These are phyloP conservation scores for Formica exsecta DNA, from an alignment of 1,140 invertebrate species.

Conservation along the genomic window DNA sequence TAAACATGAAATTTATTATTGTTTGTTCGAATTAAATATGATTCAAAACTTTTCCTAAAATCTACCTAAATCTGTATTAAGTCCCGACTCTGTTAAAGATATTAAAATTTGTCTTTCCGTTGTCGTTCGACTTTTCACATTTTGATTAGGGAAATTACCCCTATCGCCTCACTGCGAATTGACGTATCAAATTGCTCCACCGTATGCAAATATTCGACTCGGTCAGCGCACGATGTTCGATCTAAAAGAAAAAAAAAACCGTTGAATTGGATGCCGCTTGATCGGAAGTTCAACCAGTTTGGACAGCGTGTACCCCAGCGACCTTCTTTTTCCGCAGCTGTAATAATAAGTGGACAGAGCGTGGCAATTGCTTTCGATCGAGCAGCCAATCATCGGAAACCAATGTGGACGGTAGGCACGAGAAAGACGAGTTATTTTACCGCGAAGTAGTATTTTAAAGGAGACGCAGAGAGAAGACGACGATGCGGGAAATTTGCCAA, in stretches of 20 bases:
- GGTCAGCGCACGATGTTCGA: conserved; percentile 10
- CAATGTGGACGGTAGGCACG: conserved; percentile 73
- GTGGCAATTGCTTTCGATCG: conserved; percentile 81
- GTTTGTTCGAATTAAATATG: not conserved
- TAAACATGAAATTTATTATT: not conserved
- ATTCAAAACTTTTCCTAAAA: not conserved
- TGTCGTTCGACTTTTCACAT: conserved; percentile 11
- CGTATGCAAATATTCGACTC: conserved; percentile 40
- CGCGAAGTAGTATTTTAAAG: conserved; percentile 52
- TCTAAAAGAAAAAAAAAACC: conserved; percentile 4
- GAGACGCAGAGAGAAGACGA: not conserved
- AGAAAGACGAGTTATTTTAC: conserved; percentile 47
- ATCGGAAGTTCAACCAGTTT: conserved; percentile 39
- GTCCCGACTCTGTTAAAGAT: conserved; percentile 6
- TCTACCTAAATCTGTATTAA: not conserved
- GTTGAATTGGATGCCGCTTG: conserved; percentile 15
- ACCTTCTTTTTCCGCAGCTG: conserved; percentile 20
- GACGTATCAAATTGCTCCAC: conserved; percentile 41
- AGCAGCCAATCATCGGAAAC: conserved; percentile 82
- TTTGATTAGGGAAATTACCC: conserved; percentile 41
- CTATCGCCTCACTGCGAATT: conserved; percentile 27
- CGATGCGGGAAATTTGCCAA: conserved; percentile 20
- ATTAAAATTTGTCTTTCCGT: conserved; percentile 3
- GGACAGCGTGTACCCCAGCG: conserved; percentile 27
- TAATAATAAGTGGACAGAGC: conserved; percentile 70